Conservation (phyloP, 2,797 vertebrate genomes). For the Lates japonicus region DNA sequence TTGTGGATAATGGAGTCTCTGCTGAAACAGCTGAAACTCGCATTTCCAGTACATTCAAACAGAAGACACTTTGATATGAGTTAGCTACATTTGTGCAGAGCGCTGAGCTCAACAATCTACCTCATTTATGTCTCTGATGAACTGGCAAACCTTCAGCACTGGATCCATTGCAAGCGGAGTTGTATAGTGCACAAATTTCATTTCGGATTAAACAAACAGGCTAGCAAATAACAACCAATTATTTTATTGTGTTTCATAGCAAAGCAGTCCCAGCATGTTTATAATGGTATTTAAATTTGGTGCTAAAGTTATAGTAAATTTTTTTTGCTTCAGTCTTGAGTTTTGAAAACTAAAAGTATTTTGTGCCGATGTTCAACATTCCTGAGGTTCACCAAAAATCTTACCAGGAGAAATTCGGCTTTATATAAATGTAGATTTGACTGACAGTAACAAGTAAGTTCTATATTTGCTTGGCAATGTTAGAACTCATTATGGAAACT, state of each 20-base stretch:
- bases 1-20: neutral
- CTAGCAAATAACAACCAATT: neutral
- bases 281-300: neutral
- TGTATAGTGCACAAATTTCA: neutral
- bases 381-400: neutral
- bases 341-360: neutral
- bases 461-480: neutral
- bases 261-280: neutral
- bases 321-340: neutral
- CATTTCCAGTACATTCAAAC: neutral
- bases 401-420: neutral
- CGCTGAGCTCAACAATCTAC: neutral
- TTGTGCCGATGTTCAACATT: no score
- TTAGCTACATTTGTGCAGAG: neutral
- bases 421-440: slow-evolving; percentile 25
- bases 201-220: neutral
- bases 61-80: neutral
- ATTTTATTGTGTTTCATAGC: neutral
- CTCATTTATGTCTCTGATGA: no score
- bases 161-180: no score
- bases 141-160: neutral
- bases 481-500: neutral
- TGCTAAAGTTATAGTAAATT: neutral
- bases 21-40: neutral
- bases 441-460: slow-evolving; percentile 7